phyloP scores from a whole-genome alignment of 2,797 vertebrate genomes.

The Anguilla marmorata region DNA sequence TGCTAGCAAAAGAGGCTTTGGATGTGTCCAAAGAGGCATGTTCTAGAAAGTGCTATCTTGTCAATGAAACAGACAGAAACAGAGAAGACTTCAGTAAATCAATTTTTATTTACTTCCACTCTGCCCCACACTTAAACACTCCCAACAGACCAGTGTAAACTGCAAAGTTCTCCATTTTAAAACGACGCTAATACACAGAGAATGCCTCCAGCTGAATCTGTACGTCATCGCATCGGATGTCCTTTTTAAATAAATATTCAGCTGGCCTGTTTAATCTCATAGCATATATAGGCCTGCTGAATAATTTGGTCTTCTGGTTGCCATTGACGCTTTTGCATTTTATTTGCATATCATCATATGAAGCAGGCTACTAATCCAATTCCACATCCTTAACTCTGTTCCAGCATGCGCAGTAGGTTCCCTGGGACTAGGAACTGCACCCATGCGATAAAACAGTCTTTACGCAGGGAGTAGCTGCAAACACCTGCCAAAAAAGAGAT shows the following conservation, averaged over 20 bases:
- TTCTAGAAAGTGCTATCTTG: neutral
- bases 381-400: neutral
- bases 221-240: neutral
- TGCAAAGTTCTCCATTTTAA: neutral
- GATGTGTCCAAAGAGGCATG: neutral
- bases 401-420: neutral
- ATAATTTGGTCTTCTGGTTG: neutral
- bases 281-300: neutral
- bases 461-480: neutral
- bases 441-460: neutral
- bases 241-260: neutral
- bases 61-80: neutral
- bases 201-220: neutral
- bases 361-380: neutral
- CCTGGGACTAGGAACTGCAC: neutral
- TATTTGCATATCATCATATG: neutral
- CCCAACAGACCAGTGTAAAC: neutral
- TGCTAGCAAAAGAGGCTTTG: neutral
- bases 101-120: neutral
- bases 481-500: neutral
- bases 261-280: neutral
- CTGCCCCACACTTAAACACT: neutral
- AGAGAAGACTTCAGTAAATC: neutral
- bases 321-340: neutral
- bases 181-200: neutral